Conservation (phyloP, 1,140 invertebrate species). For the Zaprionus africanus region DNA sequence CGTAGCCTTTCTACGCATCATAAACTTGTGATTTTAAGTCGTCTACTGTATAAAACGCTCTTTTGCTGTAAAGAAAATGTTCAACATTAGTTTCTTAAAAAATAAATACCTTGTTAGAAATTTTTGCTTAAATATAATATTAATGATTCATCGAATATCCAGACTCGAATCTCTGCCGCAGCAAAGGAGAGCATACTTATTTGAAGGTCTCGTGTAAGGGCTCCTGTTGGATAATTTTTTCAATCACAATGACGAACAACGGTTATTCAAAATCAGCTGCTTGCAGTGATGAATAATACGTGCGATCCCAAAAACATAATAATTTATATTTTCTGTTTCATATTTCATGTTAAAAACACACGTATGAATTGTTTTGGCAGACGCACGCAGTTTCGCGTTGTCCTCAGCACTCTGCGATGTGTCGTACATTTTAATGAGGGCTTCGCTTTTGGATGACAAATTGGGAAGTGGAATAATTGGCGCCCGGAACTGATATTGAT, state of each 20-base stretch:
- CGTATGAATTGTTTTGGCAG: conserved; percentile 12
- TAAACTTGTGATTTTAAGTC: background rate
- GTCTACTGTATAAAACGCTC: background rate
- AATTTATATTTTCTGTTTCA: background rate
- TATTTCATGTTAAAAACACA: conserved; percentile 1
- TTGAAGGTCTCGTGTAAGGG: background rate
- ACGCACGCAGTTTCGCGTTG: conserved; percentile 42
- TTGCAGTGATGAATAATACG: background rate
- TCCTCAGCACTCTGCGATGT: conserved; percentile 34
- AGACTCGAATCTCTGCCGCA: too few species aligned
- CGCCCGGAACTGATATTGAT: conserved; percentile 50
- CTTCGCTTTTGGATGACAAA: conserved; percentile 56
- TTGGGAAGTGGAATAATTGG: conserved; percentile 52
- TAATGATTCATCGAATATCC: too few species aligned
- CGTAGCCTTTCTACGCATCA: conserved; percentile 55
- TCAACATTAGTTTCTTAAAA: background rate
- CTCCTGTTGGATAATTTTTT: background rate
- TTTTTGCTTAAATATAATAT: too few species aligned
- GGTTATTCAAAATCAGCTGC: background rate
- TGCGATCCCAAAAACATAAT: background rate
- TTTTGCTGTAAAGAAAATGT: conserved; percentile 6
- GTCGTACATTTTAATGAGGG: conserved; percentile 53
- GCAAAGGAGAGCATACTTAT: too few species aligned
- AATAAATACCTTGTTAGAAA: too few species aligned
- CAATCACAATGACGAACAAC: background rate